These are phyloP conservation scores for Semnornis frantzii DNA, from an alignment of 2,113 vertebrate genomes.

Conservation along the genomic window DNA sequence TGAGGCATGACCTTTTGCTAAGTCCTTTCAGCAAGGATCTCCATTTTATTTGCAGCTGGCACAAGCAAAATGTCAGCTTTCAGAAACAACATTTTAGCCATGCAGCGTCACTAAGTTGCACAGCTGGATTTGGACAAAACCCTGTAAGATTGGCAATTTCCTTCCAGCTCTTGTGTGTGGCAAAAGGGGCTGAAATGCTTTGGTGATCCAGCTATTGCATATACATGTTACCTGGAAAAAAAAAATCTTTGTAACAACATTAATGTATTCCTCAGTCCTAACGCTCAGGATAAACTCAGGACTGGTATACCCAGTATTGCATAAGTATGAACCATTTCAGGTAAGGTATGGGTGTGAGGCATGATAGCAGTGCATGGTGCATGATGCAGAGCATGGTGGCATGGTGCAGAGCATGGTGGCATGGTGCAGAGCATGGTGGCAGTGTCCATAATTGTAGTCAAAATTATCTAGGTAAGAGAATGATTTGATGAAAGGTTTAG, in stretches of 20 bases:
- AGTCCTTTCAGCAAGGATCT: neutral
- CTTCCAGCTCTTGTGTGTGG: neutral
- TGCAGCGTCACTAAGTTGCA: neutral
- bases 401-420: too few relatives aligned
- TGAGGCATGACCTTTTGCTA: neutral
- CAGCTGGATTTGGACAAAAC: neutral
- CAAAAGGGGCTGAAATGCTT: neutral
- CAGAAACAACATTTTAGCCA: neutral
- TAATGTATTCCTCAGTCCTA: neutral
- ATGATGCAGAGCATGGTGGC: too few relatives aligned
- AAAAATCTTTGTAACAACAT: neutral
- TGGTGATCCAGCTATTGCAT: neutral
- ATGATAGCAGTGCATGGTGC: neutral
- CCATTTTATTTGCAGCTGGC: neutral
- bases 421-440: too few relatives aligned
- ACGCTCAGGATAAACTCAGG: neutral
- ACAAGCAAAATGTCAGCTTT: neutral
- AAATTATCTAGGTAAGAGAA: neutral
- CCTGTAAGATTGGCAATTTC: neutral
- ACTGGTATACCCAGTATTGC: too few relatives aligned
- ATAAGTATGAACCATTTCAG: neutral
- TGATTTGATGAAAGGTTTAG: neutral
- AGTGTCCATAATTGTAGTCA: neutral
- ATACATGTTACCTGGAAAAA: neutral
- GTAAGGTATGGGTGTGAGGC: accelerated